A percentile compares a stretch with the other conserved stretches of the same genome.
Evolutionary conservation across 2,113 vertebrate genomes (phyloP).

Genomic region (Glaucidium brasilianum): DNA sequence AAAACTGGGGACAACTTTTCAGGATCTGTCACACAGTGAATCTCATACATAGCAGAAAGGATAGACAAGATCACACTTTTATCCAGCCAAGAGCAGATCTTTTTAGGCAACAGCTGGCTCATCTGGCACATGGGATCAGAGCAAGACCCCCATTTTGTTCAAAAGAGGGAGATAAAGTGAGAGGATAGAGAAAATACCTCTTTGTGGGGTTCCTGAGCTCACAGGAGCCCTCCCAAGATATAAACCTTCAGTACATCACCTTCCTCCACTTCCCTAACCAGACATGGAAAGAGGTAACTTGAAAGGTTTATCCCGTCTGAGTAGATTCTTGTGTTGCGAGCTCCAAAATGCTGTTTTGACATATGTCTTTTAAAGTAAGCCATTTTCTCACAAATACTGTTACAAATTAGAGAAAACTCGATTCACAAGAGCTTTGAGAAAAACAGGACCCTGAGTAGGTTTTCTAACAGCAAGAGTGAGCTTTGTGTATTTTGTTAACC

Average conservation of each 20-base stretch:
- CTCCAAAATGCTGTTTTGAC: neutral
- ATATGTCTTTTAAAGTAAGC: neutral
- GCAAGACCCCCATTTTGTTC: neutral
- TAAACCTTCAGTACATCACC: neutral
- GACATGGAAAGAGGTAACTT: neutral
- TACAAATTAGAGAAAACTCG: neutral
- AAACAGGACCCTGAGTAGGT: neutral
- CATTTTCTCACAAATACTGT: neutral
- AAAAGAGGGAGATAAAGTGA: neutral
- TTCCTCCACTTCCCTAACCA: neutral
- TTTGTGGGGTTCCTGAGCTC: neutral
- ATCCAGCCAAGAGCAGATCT: neutral
- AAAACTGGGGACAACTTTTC: neutral
- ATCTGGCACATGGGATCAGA: neutral
- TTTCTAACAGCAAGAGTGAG: neutral
- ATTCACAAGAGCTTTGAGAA: neutral
- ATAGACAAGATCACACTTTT: neutral
- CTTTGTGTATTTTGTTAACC: constrained; percentile 32
- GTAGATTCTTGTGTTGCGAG: neutral
- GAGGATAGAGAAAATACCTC: neutral
- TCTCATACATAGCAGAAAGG: neutral
- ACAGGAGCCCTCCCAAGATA: neutral
- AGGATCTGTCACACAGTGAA: neutral
- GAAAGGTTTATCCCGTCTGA: neutral
- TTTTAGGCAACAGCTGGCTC: neutral